Evolutionary conservation across 2,113 vertebrate species (phyloP), one percentile per base, ranked within the genome.

Genomic region (Colius striatus): DNA sequence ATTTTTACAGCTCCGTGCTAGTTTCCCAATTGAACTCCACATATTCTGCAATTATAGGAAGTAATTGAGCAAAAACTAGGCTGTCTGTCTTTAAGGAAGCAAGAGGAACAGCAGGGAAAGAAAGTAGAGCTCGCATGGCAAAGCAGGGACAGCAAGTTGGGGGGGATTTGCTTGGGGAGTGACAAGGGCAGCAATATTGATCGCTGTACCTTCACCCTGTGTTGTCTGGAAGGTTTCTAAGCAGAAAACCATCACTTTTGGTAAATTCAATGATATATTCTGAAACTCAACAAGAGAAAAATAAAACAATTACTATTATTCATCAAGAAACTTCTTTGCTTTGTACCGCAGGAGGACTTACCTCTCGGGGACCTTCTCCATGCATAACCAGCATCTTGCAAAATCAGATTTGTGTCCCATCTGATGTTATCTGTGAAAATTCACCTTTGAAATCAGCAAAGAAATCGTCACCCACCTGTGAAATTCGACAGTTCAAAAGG

Each of bases 401-500:
- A 83, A 92, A 77, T 43, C 2, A 1, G 15, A 65, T 90, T 82
- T 51, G 29, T 68, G 27, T 68, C 66, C 75, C 16, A 11, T 60
- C 11, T 16, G 70, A 22, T 54, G 21, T 45, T 51, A 66, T 26
- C 53, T 34, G 78, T 55, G 66, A 63, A 93, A 93, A 87, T 68
- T 79, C 85, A 85, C 71, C 91, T 85, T 51, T 43, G 43, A 85
- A 87, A 96, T 55, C 38, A 71, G 43, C 71, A 94, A 90, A 87
- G 43, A 75, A 16, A 57, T 87, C 84, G 70, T 68, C 84, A 86
- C 57, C 68, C 72, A 70, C 26, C 66, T 88, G 58, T 36, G 54
- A 85, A 65, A 92, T 58, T 58, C 87, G 68, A 75, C 79, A 75
- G 90, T 96, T 90, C 88, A 92, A 82, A 90, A 94, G 86, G 80